Conservation (phyloP, 2,888 invertebrate genomes). For the Linnaemya tessellans region DNA sequence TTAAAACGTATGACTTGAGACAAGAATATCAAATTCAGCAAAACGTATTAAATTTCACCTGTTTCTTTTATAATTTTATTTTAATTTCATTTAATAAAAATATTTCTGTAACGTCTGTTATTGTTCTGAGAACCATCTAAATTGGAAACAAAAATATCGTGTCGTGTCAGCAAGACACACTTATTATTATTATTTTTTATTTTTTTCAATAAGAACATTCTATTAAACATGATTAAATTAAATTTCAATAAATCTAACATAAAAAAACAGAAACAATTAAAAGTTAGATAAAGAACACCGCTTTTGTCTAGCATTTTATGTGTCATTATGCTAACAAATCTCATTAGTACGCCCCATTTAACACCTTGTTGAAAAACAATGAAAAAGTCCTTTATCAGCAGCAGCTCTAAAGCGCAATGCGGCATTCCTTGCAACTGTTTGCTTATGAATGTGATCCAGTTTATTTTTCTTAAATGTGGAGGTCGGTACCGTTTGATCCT, state of each 20-base stretch:
- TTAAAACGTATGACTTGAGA: no score
- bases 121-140: constrained; percentile 37
- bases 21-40: no score
- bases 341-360: constrained; percentile 82
- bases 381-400: constrained; percentile 43
- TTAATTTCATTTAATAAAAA: constrained; percentile 23
- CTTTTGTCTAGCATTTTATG: constrained; percentile 15
- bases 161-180: constrained; percentile 50
- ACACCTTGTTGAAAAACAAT: constrained; percentile 77
- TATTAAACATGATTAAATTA: not conserved
- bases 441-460: constrained; percentile 55
- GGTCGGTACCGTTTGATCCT: constrained; percentile 48
- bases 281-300: constrained; percentile 22
- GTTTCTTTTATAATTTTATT: not conserved
- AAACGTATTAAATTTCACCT: no score
- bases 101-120: constrained; percentile 17
- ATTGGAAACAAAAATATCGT: constrained; percentile 62
- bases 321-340: constrained; percentile 75
- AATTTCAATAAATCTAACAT: constrained; percentile 43
- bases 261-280: constrained; percentile 5
- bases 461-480: constrained; percentile 52
- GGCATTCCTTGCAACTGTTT: not conserved
- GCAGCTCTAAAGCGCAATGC: constrained; percentile 64
- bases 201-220: constrained; percentile 16
- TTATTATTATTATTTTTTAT: constrained; percentile 51